These are phyloP conservation scores for Sebastes goodei DNA, from an alignment of 2,797 vertebrate species.

Conservation along the genomic window DNA sequence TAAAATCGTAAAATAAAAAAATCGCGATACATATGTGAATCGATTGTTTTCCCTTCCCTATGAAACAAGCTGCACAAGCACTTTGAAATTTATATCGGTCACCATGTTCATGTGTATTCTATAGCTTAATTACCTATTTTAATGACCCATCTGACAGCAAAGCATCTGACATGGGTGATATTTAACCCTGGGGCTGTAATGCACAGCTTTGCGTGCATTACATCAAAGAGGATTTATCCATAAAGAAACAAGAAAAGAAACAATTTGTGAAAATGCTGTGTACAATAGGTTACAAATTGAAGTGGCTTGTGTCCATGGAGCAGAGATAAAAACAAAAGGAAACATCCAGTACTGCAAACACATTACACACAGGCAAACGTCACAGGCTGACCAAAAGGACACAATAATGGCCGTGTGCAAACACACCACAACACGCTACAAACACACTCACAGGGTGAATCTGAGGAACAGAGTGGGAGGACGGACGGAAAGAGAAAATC, in stretches of 20 bases:
- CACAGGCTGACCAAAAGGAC: neutral
- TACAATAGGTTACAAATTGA: neutral
- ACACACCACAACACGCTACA: neutral
- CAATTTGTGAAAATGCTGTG: neutral
- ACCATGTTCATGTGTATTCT: neutral
- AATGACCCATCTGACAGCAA: neutral
- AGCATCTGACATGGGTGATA: neutral
- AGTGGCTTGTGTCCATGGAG: neutral
- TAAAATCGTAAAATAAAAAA: no score
- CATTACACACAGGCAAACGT: neutral
- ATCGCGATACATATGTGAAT: no score
- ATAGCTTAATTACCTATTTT: neutral
- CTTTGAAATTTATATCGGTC: neutral
- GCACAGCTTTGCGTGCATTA: neutral
- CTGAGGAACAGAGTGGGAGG: neutral
- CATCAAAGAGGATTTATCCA: neutral
- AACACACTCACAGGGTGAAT: neutral
- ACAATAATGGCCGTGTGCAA: neutral
- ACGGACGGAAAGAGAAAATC: neutral
- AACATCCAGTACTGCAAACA: neutral
- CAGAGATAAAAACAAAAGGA: conserved; percentile 10
- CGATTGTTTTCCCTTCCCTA: no score
- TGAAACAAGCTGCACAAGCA: no score
- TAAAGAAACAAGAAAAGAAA: neutral
- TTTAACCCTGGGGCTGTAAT: neutral